phyloP scores from a whole-genome alignment of 2,113 vertebrate species.

The Crypturellus undulatus region DNA sequence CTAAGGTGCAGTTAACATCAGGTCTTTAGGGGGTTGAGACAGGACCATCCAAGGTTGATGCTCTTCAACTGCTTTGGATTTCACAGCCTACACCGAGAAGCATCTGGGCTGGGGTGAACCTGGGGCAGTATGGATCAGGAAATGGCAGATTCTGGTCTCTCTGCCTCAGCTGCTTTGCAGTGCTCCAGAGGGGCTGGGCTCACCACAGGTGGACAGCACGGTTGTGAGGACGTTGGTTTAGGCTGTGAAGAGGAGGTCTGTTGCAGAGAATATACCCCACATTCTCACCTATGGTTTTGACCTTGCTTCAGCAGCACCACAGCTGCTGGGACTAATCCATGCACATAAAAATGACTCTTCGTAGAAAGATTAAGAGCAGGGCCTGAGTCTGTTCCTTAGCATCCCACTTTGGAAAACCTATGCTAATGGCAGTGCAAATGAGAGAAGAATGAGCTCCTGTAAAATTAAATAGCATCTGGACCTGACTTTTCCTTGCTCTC shows the following conservation, averaged over 20 bases:
- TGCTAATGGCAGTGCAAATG: background rate
- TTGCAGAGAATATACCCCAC: too few species aligned
- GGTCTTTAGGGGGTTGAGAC: background rate
- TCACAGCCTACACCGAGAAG: background rate
- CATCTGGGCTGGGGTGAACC: background rate
- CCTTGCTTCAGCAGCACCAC: fast-evolving
- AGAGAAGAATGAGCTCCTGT: background rate
- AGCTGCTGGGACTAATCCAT: background rate
- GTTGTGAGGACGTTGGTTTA: background rate
- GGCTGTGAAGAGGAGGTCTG: background rate
- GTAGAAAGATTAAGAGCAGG: background rate
- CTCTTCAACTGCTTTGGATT: background rate
- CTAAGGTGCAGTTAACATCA: background rate
- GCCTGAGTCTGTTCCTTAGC: background rate
- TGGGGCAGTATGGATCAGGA: background rate
- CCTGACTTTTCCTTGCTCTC: background rate
- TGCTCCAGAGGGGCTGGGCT: background rate
- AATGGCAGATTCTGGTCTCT: background rate
- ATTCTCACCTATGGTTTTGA: background rate
- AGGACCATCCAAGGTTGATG: background rate
- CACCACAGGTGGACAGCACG: background rate
- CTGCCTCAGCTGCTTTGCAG: background rate
- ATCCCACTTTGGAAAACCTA: background rate
- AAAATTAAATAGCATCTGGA: background rate
- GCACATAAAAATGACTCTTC: background rate